A percentile compares a stretch with the other conserved stretches of the same genome.
phyloP scores from a whole-genome alignment of 2,888 invertebrate species.

The Brenthis ino region DNA sequence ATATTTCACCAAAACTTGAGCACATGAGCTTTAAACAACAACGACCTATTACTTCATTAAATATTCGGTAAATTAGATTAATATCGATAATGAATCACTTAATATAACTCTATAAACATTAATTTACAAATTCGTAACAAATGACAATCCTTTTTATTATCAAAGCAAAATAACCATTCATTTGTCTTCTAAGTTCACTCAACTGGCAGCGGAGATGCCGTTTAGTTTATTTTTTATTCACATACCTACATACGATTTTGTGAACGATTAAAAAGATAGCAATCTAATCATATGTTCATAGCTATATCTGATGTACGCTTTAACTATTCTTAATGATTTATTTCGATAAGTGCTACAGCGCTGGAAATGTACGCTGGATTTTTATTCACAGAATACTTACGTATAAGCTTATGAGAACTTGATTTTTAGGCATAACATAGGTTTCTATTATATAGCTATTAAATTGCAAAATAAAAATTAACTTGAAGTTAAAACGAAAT shows the following conservation, averaged over 20 bases:
- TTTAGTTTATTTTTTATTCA: conserved; percentile 40
- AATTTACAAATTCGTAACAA: neutral
- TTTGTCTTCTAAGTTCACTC: conserved; percentile 22
- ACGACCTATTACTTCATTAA: neutral
- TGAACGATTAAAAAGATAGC: conserved; percentile 47
- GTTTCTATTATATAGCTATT: neutral
- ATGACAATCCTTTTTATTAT: conserved; percentile 14
- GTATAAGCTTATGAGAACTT: neutral
- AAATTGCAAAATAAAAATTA: too few species aligned
- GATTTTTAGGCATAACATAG: neutral
- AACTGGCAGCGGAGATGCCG: conserved; percentile 31
- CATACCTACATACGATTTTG: conserved; percentile 42
- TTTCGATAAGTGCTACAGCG: conserved; percentile 35
- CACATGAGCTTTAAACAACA: too few species aligned
- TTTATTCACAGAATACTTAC: neutral
- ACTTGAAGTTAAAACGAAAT: too few species aligned
- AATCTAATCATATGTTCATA: conserved; percentile 47
- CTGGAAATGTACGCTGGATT: conserved; percentile 8
- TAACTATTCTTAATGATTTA: conserved; percentile 32
- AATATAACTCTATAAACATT: neutral
- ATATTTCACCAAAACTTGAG: too few species aligned
- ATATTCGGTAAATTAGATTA: conserved; percentile 1
- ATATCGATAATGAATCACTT: conserved; percentile 3
- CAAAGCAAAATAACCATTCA: conserved; percentile 8
- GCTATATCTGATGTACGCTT: conserved; percentile 43